These are phyloP conservation scores for Heliconius hortense DNA, from an alignment of 2,888 invertebrate genomes.

Conservation along the genomic window DNA sequence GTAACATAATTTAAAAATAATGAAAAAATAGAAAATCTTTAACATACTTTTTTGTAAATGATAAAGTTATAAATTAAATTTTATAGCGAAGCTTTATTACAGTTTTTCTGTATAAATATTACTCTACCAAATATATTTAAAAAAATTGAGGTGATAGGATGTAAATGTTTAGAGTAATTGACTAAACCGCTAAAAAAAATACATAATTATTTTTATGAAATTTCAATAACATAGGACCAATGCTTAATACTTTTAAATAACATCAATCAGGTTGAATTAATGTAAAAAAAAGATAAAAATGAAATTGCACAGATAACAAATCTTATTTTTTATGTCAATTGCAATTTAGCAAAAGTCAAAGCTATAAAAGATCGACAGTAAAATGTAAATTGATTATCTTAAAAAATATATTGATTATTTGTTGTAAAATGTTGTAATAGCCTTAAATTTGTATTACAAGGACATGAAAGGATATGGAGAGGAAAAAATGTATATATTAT, in stretches of 20 bases:
- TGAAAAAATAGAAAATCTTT: no score
- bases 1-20: no score
- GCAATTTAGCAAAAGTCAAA: slow-evolving; percentile 10
- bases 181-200: not conserved
- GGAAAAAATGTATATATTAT: not conserved
- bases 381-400: slow-evolving; percentile 9
- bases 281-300: not conserved
- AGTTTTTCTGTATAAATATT: not conserved
- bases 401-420: slow-evolving; percentile 7
- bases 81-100: not conserved
- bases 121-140: not conserved
- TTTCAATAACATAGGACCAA: not conserved
- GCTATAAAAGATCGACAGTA: not conserved
- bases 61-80: not conserved
- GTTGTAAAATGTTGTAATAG: not conserved
- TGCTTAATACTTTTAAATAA: not conserved
- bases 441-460: not conserved
- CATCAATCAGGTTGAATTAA: no score
- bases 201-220: not conserved
- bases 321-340: not conserved
- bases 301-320: not conserved
- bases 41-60: no score
- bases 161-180: not conserved
- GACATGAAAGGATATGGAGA: not conserved
- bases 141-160: not conserved